These are phyloP conservation scores for Cichlasoma orientale DNA, from an alignment of 2,797 vertebrate species.

Conservation along the genomic window DNA sequence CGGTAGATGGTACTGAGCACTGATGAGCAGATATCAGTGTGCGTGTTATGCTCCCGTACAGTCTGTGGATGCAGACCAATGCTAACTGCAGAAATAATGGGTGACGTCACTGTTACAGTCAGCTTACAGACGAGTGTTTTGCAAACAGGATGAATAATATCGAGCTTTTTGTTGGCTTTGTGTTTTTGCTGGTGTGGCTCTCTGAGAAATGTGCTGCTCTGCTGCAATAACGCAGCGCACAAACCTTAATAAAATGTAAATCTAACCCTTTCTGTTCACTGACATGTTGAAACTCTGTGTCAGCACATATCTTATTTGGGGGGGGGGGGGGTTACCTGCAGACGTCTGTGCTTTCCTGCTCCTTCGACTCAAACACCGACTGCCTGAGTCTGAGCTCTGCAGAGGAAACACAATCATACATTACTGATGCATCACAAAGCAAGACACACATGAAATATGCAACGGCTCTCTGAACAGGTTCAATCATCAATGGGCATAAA, in stretches of 20 bases:
- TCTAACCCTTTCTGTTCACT: not conserved
- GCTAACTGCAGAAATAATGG: too few species aligned
- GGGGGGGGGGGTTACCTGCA: conserved; percentile 60
- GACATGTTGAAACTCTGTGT: not conserved
- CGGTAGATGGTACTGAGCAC: too few species aligned
- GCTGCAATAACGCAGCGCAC: not conserved
- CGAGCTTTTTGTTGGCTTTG: too few species aligned
- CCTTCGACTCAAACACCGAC: conserved; percentile 85
- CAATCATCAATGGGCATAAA: too few species aligned
- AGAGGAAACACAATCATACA: not conserved
- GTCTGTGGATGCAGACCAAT: too few species aligned
- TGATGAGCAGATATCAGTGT: too few species aligned
- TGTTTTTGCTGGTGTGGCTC: too few species aligned
- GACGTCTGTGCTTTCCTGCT: conserved; percentile 62
- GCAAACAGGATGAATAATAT: too few species aligned
- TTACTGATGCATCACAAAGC: not conserved
- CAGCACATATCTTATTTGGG: not conserved
- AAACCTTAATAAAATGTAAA: not conserved
- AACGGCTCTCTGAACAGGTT: too few species aligned
- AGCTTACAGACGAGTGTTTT: too few species aligned
- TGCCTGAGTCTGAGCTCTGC: conserved; percentile 90
- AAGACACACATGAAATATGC: not conserved
- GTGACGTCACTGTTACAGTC: too few species aligned
- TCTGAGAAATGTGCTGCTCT: not conserved
- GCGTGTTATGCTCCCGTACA: too few species aligned